Base-by-base conservation (phyloP, 2,113 vertebrate species). In the Mesocricetus auratus region DNA sequence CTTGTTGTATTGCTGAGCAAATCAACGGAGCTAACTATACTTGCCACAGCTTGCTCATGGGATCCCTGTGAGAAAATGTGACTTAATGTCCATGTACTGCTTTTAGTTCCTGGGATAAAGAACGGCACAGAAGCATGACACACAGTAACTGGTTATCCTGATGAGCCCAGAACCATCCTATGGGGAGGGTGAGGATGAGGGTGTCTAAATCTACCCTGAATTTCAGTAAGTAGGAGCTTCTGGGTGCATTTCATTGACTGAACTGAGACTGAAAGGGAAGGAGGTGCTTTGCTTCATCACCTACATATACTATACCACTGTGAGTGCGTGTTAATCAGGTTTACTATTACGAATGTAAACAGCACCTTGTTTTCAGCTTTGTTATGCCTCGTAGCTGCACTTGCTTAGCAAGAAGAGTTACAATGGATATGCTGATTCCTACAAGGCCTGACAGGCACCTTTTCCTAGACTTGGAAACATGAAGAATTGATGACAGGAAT, bases 71-170 rank as follows among this genome's bases (percentile, higher is more conserved):
- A 96, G 88, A 96, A 96, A 97, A 96, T 95, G 97, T 97, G 97
- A 96, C 78, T 97, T 97, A 97, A 96, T 95, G 82, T 96, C 95
- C 97, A 91, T 75, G 96, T 92, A 95, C 94, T 96, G 82, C 78
- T 97, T 97, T 95, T 92, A 97, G 94, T 95, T 94, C 92, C 97
- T 97, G 95, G 88, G 95, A 95, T 97, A 97, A 97, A 97, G 97
- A 97, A 96, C 89, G 95, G 94, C 86, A 96, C 8, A 96, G 92
- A 96, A 97, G 95, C 87, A 96, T 90, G 96, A 95, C 95, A 90
- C 92, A 97, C 68, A 96, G 26, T 86, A 93, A 90, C 7, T 86
- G 75, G 92, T 96, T 96, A 97, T 89, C 83, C 94, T 10, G 7
- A 90, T 95, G 53, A 93, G 39, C 87, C 94, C 77, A 96, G 92